phyloP scores from a whole-genome alignment of 2,888 invertebrate species.

The Drosophila aldrichi region DNA sequence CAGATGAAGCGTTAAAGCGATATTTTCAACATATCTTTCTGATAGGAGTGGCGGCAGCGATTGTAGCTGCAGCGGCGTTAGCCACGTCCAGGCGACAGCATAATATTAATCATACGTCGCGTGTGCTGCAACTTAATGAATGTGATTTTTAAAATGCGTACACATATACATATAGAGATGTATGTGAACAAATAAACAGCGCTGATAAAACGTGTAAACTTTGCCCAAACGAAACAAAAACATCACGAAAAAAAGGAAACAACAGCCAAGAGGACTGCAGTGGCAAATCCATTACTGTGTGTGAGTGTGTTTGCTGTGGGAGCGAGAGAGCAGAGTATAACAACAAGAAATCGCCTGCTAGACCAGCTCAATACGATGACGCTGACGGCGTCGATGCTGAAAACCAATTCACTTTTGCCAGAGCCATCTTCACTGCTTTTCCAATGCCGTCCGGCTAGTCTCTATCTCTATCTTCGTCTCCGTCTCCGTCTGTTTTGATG shows the following conservation, averaged over 20 bases:
- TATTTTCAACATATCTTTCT: constrained; percentile 31
- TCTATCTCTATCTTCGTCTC: not conserved
- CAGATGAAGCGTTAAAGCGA: constrained; percentile 48
- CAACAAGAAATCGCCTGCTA: constrained; percentile 46
- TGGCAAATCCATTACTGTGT: constrained; percentile 2
- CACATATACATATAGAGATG: constrained; percentile 12
- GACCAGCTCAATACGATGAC: constrained; percentile 38
- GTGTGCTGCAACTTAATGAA: constrained; percentile 53
- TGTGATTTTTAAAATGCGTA: constrained; percentile 49
- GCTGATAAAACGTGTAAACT: constrained; percentile 75
- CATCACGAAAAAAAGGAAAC: constrained; percentile 22
- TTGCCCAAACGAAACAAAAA: constrained; percentile 31
- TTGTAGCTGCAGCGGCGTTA: constrained; percentile 33
- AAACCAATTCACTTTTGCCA: constrained; percentile 63
- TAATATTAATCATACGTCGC: constrained; percentile 74
- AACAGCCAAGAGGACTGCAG: constrained; percentile 24
- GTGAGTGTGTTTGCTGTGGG: constrained; percentile 36
- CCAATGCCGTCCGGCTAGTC: constrained; percentile 17
- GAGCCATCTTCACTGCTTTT: constrained; percentile 42
- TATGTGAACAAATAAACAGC: constrained; percentile 74
- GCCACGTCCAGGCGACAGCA: constrained; percentile 37
- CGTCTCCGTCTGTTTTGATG: constrained; percentile 67
- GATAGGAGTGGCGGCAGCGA: constrained; percentile 19
- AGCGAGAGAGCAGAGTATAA: constrained; percentile 16
- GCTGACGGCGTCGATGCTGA: constrained; percentile 64